These are phyloP conservation scores for Hydropsyche betteni DNA, from an alignment of 2,888 invertebrate species.

Conservation along the genomic window DNA sequence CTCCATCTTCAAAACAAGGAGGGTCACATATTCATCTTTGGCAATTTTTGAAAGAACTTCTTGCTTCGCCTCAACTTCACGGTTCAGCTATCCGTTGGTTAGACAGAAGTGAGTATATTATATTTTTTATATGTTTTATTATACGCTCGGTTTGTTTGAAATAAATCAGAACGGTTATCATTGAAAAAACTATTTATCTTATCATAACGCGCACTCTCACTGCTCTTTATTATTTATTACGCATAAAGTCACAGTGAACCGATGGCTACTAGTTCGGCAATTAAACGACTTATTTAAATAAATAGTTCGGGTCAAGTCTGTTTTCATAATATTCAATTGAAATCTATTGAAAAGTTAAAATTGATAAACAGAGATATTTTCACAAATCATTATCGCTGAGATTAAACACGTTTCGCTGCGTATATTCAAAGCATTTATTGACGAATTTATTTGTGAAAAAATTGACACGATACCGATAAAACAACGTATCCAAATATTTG, in stretches of 20 bases:
- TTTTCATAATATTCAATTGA: no score
- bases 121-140: conserved; percentile 1
- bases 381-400: no score
- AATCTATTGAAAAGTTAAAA: no score
- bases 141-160: conserved; percentile 1
- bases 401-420: no score
- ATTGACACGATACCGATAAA: no score
- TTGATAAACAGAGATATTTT: no score
- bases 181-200: conserved; percentile 17
- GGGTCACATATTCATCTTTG: conserved; percentile 96
- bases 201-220: conserved; percentile 24
- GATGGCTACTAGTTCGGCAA: not conserved
- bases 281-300: not conserved
- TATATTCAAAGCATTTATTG: no score
- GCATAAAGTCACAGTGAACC: not conserved
- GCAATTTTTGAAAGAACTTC: conserved; percentile 97
- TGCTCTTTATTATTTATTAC: conserved; percentile 3
- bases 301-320: no score
- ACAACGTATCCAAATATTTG: no score
- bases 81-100: conserved; percentile 98
- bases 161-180: not conserved
- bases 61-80: conserved; percentile 87
- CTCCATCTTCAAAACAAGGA: conserved; percentile 61
- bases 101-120: conserved; percentile 74
- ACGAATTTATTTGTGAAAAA: no score